Percentiles rank a stretch among this genome's conserved stretches.
These are phyloP conservation scores for Aradus depressus DNA, from an alignment of 2,888 invertebrate species.

Conservation along the genomic window DNA sequence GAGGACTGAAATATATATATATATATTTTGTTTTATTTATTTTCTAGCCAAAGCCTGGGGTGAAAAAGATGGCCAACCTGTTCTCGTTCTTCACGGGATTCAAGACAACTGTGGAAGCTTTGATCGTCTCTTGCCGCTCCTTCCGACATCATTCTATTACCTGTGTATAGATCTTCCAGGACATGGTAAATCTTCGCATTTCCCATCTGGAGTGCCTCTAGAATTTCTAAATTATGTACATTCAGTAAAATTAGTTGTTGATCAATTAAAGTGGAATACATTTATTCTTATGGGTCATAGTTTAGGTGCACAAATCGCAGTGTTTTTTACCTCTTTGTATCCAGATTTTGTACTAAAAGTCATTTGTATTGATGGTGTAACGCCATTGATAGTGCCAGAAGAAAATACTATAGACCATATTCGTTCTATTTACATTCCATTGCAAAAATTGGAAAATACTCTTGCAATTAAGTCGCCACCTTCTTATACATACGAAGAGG, in stretches of 20 bases:
- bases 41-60: conserved; percentile 33
- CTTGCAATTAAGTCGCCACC: conserved; percentile 27
- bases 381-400: conserved; percentile 25
- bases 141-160: conserved; percentile 35
- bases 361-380: conserved; percentile 34
- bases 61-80: conserved; percentile 32
- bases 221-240: conserved; percentile 34
- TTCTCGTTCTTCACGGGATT: conserved; percentile 38
- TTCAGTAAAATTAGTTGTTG: conserved; percentile 33
- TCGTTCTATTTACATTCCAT: conserved; percentile 26
- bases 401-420: conserved; percentile 26
- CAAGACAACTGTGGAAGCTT: conserved; percentile 39
- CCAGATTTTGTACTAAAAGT: conserved; percentile 33
- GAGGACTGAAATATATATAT: too few species aligned
- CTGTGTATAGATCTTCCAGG: conserved; percentile 39
- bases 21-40: background rate
- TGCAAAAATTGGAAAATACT: conserved; percentile 29
- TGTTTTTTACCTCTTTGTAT: conserved; percentile 30
- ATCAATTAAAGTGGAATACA: conserved; percentile 36
- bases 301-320: conserved; percentile 38
- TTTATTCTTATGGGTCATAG: conserved; percentile 36
- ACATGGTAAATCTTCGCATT: conserved; percentile 39
- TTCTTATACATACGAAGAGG: conserved; percentile 30
- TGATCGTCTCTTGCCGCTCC: conserved; percentile 36
- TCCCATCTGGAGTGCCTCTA: conserved; percentile 35